phyloP scores from a whole-genome alignment of 2,888 invertebrate genomes.

The Nymphalis c-album region DNA sequence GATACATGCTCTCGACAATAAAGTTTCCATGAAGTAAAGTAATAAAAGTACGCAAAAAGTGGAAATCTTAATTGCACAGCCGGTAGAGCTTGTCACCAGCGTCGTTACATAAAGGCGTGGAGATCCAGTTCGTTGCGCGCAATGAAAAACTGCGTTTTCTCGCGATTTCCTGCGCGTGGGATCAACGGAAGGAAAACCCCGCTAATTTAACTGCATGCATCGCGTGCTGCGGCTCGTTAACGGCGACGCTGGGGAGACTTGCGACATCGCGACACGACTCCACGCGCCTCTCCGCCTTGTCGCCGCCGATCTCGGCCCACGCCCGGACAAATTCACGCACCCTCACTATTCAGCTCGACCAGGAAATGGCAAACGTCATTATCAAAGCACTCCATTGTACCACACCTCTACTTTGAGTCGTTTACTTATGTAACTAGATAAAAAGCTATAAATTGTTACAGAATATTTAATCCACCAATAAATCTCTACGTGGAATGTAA shows the following conservation, averaged over 20 bases:
- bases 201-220: conserved; percentile 63
- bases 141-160: conserved; percentile 77
- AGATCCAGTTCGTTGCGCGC: conserved; percentile 71
- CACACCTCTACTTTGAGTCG: conserved; percentile 40
- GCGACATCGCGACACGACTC: conserved; percentile 43
- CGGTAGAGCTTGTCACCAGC: conserved; percentile 70
- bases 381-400: conserved; percentile 64
- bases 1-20: conserved; percentile 76
- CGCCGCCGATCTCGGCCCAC: conserved; percentile 51
- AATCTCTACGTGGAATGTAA: conserved; percentile 61
- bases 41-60: conserved; percentile 79
- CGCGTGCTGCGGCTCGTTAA: conserved; percentile 73
- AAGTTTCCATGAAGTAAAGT: conserved; percentile 80
- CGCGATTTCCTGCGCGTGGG: conserved; percentile 71
- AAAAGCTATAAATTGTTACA: conserved; percentile 70
- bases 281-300: conserved; percentile 42
- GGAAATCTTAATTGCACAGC: conserved; percentile 77
- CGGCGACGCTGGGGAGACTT: conserved; percentile 47
- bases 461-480: conserved; percentile 67
- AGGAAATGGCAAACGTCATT: conserved; percentile 60
- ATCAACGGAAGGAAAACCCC: conserved; percentile 78
- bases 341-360: conserved; percentile 51
- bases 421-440: conserved; percentile 68
- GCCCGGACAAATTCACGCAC: conserved; percentile 45
- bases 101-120: conserved; percentile 74